Conservation (phyloP, 2,797 vertebrate genomes). For the Aeoliscus strigatus region DNA sequence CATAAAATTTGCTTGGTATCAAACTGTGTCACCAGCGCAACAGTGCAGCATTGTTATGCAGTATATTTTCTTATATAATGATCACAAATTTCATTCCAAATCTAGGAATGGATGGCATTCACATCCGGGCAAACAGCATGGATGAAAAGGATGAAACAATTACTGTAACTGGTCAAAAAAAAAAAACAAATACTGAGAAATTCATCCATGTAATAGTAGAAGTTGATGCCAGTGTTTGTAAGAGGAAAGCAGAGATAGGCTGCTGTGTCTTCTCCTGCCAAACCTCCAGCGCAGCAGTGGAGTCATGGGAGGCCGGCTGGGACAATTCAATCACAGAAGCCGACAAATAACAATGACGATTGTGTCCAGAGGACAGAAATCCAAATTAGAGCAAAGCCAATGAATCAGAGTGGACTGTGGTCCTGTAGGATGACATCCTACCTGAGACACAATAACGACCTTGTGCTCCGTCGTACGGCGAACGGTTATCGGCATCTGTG, state of each 20-base stretch:
- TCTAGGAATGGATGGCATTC: too few species aligned
- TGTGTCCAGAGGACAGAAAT: conserved; percentile 64
- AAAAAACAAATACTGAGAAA: conserved; percentile 28
- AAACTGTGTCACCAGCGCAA: too few species aligned
- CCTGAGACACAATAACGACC: conserved; percentile 16
- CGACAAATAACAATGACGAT: conserved; percentile 57
- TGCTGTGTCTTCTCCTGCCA: conserved; percentile 30
- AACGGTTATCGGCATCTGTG: too few species aligned
- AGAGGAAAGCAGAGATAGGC: conserved; percentile 33
- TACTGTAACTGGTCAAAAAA: too few species aligned
- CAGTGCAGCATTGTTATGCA: too few species aligned
- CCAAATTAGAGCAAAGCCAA: conserved; percentile 69
- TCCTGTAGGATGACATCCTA: conserved; percentile 6
- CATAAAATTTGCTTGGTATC: too few species aligned
- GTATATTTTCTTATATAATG: too few species aligned
- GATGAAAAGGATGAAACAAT: too few species aligned
- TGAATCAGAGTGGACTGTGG: conserved; percentile 31
- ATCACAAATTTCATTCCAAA: too few species aligned
- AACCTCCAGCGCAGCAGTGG: conserved; percentile 35
- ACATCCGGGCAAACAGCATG: too few species aligned
- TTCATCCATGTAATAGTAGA: conserved; percentile 24
- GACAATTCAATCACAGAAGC: conserved; percentile 55
- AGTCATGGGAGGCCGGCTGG: conserved; percentile 49
- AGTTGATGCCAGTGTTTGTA: conserved; percentile 15
- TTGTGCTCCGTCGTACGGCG: too few species aligned